Evolutionary conservation across 2,113 vertebrate species (phyloP), one percentile per base, ranked within the genome.

Genomic region (Herpetotheres cachinnans): DNA sequence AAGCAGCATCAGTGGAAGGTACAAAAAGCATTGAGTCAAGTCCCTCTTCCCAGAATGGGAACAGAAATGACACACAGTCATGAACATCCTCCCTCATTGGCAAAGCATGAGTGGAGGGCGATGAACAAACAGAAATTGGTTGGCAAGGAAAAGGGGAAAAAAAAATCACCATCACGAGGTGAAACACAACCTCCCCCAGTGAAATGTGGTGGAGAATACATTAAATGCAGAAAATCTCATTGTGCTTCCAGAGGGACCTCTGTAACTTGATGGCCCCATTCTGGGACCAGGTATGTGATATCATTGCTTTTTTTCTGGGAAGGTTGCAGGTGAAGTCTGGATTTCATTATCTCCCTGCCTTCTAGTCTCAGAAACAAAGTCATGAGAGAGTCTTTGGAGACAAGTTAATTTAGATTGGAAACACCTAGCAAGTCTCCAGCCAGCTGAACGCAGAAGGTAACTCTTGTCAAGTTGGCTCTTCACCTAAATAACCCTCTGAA

Each of bases 81-180:
- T 17, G 66, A 92, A 52, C 62, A 76, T 36, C 70, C 74, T 85
- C 82, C 70, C 65, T 92, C 40, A 0, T 13, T 71, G 78, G 47
- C 78, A 88, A 38, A 67, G 76, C 86, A 77, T 0, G 0, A 70
- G 69, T 9, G 34, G 56, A 72, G 62, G 47, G 30, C 0, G 27
- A 76, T 3, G 66, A 90, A 52, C 56, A 74, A 66, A 46, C 5
- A 86, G 58, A 70, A 92, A 86, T 86, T 21, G 32, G 19, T 7
- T 80, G 82, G 49, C 62, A 86, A 62, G 36, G 11, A 29, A 70
- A 84, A 47, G 10, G 26, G 9, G 2, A 6, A 4, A 21, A 70
- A 50, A 62, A 13, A 40, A 10, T 3, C 2, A 40, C 7, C 1
- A 3, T 56, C 62, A 61, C 0, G 3, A 83, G 76, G 46, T 83